Base-by-base conservation (phyloP, 2,113 vertebrate genomes). In the Psilopogon haemacephalus region DNA sequence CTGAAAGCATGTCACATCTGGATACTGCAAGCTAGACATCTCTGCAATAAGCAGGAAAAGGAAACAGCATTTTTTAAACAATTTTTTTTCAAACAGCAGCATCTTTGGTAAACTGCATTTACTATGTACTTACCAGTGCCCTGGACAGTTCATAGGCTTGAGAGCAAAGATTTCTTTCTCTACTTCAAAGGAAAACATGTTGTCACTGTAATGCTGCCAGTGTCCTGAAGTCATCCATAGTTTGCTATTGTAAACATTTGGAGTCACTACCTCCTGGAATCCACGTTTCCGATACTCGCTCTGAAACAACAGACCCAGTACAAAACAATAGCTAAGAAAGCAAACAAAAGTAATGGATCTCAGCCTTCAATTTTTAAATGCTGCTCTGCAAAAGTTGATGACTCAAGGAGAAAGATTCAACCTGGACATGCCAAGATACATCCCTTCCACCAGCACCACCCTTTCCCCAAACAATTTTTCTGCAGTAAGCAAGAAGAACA, bases 141-240 rank as follows among this genome's bases (percentile, higher is more conserved):
- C 99, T 0, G 99, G 99, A 94, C 99, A 99, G 96, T 99, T 99
- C 99, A 99, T 99, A 33, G 99, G 99, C 76, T 99, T 99, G 67
- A 99, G 98, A 72, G 99, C 99, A 54, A 99, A 99, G 33, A 96
- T 97, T 94, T 99, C 99, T 96, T 99, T 99, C 95, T 99, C 99
- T 35, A 98, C 98, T 95, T 99, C 99, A 48, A 99, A 99, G 27
- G 98, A 99, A 97, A 99, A 99, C 99, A 99, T 99, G 95, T 99
- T 99, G 38, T 99, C 99, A 6, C 99, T 99, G 97, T 99, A 99
- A 96, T 99, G 99, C 96, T 99, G 98, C 99, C 99, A 99, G 93
- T 99, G 99, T 7, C 99, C 99, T 0, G 99, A 99, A 12, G 99
- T 99, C 97, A 99, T 94, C 99, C 99, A 99, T 19, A 99, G 98